A percentile compares a stretch with the other conserved stretches of the same genome.
Evolutionary conservation across 2,888 invertebrate genomes (phyloP).

Genomic region (Aquatica leii): DNA sequence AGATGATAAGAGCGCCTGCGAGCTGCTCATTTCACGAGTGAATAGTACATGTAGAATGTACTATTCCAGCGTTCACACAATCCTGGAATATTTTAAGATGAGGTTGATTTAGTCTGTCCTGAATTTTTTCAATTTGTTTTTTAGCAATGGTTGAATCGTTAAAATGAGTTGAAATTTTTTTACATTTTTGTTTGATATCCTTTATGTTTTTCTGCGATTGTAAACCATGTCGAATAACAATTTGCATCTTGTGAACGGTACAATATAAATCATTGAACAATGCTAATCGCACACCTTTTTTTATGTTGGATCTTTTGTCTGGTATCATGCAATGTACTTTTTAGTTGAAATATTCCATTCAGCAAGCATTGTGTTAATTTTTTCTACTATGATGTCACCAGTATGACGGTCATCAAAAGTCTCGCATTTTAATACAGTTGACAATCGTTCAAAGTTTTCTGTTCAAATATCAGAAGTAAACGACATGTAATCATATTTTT

Average conservation of each 20-base stretch:
- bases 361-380: background rate
- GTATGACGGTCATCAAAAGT: background rate
- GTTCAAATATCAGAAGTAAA: background rate
- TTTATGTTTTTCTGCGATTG: background rate
- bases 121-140: conserved; percentile 4
- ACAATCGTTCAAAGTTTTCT: conserved; percentile 4
- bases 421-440: too few relatives aligned
- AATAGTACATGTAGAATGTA: background rate
- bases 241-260: conserved; percentile 1
- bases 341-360: conserved; percentile 1
- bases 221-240: conserved; percentile 4
- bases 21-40: conserved; percentile 4
- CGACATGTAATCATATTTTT: background rate
- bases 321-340: background rate
- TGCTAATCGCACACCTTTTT: conserved; percentile 1
- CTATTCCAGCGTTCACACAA: conserved; percentile 4
- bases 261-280: background rate
- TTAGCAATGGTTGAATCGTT: conserved; percentile 4
- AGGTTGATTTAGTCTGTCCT: background rate
- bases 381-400: background rate
- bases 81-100: background rate
- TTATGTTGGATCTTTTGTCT: background rate
- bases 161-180: conserved; percentile 3
- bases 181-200: background rate
- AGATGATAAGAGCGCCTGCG: background rate